phyloP scores from a whole-genome alignment of 2,113 vertebrate genomes.

The Erythrolamprus reginae region DNA sequence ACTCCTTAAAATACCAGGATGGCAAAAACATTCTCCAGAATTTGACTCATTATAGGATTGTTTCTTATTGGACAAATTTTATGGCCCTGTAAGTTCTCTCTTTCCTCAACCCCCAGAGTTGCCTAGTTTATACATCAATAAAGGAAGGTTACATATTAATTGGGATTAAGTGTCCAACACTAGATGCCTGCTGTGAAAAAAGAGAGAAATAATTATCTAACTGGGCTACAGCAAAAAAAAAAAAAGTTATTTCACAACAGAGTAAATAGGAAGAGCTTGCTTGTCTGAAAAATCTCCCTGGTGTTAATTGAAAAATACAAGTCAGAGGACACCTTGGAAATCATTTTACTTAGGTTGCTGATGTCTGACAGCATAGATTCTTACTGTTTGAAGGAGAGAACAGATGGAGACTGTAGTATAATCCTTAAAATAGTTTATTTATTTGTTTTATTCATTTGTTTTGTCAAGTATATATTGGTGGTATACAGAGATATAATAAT shows the following conservation, averaged over 20 bases:
- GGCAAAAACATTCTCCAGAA: background rate
- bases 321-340: background rate
- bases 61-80: background rate
- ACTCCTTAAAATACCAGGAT: background rate
- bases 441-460: too few relatives aligned
- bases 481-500: too few relatives aligned
- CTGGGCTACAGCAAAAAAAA: background rate
- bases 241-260: background rate
- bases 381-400: background rate
- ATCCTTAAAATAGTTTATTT: background rate
- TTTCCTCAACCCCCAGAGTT: background rate
- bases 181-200: background rate
- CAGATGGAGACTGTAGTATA: background rate
- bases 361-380: background rate
- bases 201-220: background rate
- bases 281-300: background rate
- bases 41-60: background rate
- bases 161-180: background rate
- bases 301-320: background rate
- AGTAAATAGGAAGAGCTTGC: background rate
- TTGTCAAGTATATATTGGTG: too few relatives aligned
- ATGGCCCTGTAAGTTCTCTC: background rate
- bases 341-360: background rate
- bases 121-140: background rate
- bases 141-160: background rate